phyloP scores from a whole-genome alignment of 2,113 vertebrate genomes.

The Otus sunia region DNA sequence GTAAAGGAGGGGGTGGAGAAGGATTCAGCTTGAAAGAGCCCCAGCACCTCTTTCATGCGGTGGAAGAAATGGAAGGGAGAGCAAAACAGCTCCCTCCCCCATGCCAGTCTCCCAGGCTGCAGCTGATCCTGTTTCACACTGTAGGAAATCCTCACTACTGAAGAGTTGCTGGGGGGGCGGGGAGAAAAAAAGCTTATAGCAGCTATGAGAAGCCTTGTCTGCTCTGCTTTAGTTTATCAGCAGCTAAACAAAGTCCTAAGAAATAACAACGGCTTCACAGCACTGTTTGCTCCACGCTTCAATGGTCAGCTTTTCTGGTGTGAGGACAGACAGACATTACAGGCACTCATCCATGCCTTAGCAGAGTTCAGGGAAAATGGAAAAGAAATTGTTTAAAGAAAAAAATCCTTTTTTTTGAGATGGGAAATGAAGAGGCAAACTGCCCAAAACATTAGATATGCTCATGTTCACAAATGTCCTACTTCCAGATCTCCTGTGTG shows the following conservation, averaged over 20 bases:
- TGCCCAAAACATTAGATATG: background rate
- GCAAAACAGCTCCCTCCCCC: background rate
- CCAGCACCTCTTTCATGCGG: background rate
- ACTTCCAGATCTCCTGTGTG: background rate
- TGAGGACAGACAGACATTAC: background rate
- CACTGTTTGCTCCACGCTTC: background rate
- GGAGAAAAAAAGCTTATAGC: background rate
- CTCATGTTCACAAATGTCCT: background rate
- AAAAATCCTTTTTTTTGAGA: background rate
- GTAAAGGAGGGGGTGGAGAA: background rate
- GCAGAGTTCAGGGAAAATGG: background rate
- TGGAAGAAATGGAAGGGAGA: background rate
- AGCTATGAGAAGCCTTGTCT: background rate
- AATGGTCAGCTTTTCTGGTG: accelerated
- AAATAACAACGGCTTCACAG: background rate
- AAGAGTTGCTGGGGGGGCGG: background rate
- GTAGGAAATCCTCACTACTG: background rate
- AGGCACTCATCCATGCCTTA: background rate
- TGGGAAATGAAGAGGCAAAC: background rate
- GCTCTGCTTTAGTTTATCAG: background rate
- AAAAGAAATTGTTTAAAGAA: background rate
- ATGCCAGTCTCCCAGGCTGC: background rate
- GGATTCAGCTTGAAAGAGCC: constrained; percentile 13
- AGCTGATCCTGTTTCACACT: constrained; percentile 18
- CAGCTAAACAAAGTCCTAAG: background rate